phyloP scores from a whole-genome alignment of 2,797 vertebrate species.

The Coregonus suidteri region DNA sequence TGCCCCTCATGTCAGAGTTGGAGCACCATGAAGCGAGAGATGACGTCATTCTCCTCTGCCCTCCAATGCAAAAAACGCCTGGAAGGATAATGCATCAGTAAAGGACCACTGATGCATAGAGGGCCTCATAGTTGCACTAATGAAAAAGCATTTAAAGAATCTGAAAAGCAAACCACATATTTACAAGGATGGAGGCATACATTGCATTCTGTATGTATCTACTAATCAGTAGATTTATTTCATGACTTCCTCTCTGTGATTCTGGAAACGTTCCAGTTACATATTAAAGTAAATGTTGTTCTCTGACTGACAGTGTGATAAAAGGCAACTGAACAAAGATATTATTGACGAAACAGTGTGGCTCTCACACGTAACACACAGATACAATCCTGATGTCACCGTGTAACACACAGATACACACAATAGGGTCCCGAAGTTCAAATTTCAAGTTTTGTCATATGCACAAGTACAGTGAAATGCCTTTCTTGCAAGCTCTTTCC shows the following conservation, averaged over 20 bases:
- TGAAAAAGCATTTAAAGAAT: not conserved
- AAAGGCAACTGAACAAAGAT: not conserved
- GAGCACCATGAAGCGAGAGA: conserved; percentile 33
- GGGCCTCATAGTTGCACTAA: not conserved
- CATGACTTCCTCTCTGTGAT: not conserved
- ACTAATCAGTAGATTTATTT: not conserved
- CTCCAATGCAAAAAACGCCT: conserved; percentile 33
- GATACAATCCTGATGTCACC: conserved; percentile 48
- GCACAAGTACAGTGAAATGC: too few relatives aligned
- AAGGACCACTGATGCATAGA: not conserved
- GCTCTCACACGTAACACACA: conserved; percentile 7
- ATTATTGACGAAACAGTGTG: not conserved
- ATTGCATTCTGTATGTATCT: not conserved
- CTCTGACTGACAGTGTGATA: not conserved
- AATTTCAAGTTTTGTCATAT: too few relatives aligned
- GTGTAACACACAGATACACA: not conserved
- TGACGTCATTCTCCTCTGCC: conserved; percentile 52
- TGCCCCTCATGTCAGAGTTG: conserved; percentile 20
- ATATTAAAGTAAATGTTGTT: not conserved
- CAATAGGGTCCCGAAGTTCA: not conserved
- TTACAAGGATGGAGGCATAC: not conserved
- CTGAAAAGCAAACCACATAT: not conserved
- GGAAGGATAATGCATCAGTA: conserved; percentile 26
- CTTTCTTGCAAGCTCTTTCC: too few relatives aligned
- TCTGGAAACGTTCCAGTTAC: not conserved